Conservation (phyloP, 2,888 invertebrate species). For the Ochropleura plecta region DNA sequence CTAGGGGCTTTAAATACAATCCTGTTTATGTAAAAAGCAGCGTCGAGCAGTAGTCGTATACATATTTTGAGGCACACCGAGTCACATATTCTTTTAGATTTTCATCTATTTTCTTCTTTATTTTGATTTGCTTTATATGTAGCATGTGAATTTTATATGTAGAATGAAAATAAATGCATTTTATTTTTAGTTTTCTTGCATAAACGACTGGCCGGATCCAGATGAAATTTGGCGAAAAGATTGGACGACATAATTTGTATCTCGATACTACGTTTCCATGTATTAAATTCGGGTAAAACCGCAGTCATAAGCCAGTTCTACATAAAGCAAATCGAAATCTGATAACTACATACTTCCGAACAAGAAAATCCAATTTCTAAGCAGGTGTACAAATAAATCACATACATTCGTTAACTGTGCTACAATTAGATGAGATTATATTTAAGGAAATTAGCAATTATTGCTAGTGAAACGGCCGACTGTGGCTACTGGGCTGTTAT, state of each 20-base stretch:
- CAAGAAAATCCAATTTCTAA: slow-evolving; percentile 51
- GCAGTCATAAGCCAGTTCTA: neutral
- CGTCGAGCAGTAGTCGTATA: too few species aligned
- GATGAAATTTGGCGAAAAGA: neutral
- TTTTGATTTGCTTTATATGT: too few species aligned
- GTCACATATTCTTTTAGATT: too few species aligned
- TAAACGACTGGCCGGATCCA: neutral
- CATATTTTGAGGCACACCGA: too few species aligned
- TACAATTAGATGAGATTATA: slow-evolving; percentile 71
- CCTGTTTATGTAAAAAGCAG: neutral
- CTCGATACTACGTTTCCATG: neutral
- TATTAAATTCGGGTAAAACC: neutral
- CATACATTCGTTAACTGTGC: slow-evolving; percentile 43
- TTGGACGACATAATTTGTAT: neutral
- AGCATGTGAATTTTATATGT: too few species aligned
- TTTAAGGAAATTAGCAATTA: slow-evolving; percentile 74
- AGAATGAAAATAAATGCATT: too few species aligned
- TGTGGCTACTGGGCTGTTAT: slow-evolving; percentile 68
- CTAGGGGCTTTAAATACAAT: neutral
- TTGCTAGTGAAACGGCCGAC: slow-evolving; percentile 69
- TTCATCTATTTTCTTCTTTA: too few species aligned
- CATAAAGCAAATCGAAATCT: slow-evolving; percentile 26
- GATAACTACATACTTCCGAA: slow-evolving; percentile 32
- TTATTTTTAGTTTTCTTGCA: neutral
- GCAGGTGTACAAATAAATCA: slow-evolving; percentile 57